A percentile compares a stretch with the other conserved stretches of the same genome.
phyloP scores from a whole-genome alignment of 2,797 vertebrate genomes.

The Lutjanus campechanus region DNA sequence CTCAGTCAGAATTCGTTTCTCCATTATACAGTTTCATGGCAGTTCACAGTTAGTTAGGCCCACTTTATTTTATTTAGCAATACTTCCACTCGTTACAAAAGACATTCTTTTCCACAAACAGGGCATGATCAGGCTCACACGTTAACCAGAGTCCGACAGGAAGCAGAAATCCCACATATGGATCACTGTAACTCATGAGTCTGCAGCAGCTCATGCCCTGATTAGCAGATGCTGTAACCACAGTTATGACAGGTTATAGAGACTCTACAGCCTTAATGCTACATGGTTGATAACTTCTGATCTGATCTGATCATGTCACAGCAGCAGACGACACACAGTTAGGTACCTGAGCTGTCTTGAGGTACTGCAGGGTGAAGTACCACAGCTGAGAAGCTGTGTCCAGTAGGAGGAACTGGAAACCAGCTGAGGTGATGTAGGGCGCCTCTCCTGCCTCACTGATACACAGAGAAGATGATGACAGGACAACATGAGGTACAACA shows the following conservation, averaged over 20 bases:
- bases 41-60: not conserved
- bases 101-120: slow-evolving; percentile 1
- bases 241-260: not conserved
- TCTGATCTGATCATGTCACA: not conserved
- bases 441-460: slow-evolving; percentile 90
- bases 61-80: slow-evolving; percentile 16
- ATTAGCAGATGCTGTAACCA: not conserved
- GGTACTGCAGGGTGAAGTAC: slow-evolving; percentile 96
- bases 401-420: slow-evolving; percentile 95
- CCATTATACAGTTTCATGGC: not conserved
- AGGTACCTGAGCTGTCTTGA: slow-evolving; percentile 89
- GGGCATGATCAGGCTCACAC: not conserved
- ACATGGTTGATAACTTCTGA: not conserved
- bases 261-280: not conserved
- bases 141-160: slow-evolving; percentile 5
- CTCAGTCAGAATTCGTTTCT: not conserved
- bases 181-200: not conserved
- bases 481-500: not conserved
- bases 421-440: slow-evolving; percentile 93
- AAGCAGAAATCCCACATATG: not conserved
- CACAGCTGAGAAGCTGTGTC: slow-evolving; percentile 95
- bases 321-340: not conserved
- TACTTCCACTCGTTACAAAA: not conserved
- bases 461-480: slow-evolving; percentile 13
- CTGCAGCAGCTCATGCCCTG: not conserved